Conservation (phyloP, 2,888 invertebrate species). For the Xanthostigma xanthostigma region DNA sequence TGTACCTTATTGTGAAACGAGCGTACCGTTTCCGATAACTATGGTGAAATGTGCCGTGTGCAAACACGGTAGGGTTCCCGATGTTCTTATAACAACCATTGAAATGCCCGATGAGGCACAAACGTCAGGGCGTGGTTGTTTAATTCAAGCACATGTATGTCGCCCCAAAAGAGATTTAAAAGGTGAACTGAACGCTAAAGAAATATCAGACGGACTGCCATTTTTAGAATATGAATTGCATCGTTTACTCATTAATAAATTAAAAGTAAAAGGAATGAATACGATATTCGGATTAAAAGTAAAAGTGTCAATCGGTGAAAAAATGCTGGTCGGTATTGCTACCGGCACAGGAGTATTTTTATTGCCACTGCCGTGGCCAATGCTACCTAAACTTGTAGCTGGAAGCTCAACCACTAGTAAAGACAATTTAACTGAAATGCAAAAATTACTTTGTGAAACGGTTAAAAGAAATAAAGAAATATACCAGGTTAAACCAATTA, state of each 20-base stretch:
- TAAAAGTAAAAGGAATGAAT: slow-evolving; percentile 90
- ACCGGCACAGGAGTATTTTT: slow-evolving; percentile 76
- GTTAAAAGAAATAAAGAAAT: slow-evolving; percentile 56
- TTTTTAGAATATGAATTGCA: slow-evolving; percentile 94
- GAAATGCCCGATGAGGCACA: slow-evolving; percentile 66
- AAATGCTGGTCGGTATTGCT: slow-evolving; percentile 74
- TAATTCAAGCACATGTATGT: slow-evolving; percentile 60
- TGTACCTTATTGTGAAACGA: slow-evolving; percentile 64
- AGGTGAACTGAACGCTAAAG: slow-evolving; percentile 77
- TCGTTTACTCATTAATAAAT: slow-evolving; percentile 74
- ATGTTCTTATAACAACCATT: slow-evolving; percentile 78
- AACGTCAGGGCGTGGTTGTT: slow-evolving; percentile 52
- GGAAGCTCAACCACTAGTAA: slow-evolving; percentile 50
- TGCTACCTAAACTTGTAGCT: slow-evolving; percentile 53
- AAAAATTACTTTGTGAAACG: slow-evolving; percentile 52
- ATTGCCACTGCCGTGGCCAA: slow-evolving; percentile 60
- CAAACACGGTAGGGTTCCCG: slow-evolving; percentile 75
- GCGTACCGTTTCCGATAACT: slow-evolving; percentile 57
- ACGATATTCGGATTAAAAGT: slow-evolving; percentile 75
- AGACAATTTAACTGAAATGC: slow-evolving; percentile 48
- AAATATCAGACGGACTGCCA: slow-evolving; percentile 88
- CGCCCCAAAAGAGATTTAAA: slow-evolving; percentile 62
- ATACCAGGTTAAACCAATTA: slow-evolving; percentile 39
- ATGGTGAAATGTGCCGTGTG: slow-evolving; percentile 51
- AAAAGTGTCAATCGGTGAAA: slow-evolving; percentile 63